These are phyloP conservation scores for Calvadosia cruxmelitensis DNA, from an alignment of 30 jellyfish, hydroid and myxozoan genomes.

Conservation along the genomic window DNA sequence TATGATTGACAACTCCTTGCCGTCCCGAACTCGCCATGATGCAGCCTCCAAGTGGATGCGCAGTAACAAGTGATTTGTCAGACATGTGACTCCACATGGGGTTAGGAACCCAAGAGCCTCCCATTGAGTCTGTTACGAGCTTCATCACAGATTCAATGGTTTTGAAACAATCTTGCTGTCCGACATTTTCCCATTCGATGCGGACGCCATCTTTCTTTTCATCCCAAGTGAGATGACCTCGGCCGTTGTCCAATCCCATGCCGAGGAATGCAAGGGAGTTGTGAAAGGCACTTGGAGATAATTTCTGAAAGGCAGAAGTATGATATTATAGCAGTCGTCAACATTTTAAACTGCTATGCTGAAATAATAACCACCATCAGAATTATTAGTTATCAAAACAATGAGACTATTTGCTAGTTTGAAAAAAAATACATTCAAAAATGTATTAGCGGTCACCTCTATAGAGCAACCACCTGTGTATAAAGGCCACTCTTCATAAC, in stretches of 20 bases:
- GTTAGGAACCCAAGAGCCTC: slow-evolving; percentile 41
- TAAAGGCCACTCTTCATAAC: too few species aligned
- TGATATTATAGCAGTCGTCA: too few species aligned
- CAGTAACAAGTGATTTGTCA: slow-evolving; percentile 40
- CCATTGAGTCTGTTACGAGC: slow-evolving; percentile 20
- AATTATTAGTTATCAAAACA: too few species aligned
- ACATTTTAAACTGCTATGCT: too few species aligned
- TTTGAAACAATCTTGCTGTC: slow-evolving; percentile 30
- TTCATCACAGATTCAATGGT: slow-evolving; percentile 13
- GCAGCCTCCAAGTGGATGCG: slow-evolving; percentile 73
- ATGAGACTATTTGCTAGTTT: too few species aligned
- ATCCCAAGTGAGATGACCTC: slow-evolving; percentile 30
- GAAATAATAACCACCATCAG: too few species aligned
- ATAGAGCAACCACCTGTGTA: too few species aligned
- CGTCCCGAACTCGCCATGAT: slow-evolving; percentile 50
- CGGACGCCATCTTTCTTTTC: slow-evolving; percentile 16
- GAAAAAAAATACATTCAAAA: too few species aligned
- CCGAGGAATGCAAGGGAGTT: slow-evolving; percentile 38
- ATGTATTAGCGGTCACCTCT: too few species aligned
- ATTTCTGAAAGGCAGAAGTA: too few species aligned
- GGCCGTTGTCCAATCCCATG: slow-evolving; percentile 45
- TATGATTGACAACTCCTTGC: slow-evolving; percentile 62
- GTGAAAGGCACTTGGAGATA: slow-evolving; percentile 5
- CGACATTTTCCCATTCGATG: slow-evolving; percentile 49
- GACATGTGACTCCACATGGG: slow-evolving; percentile 36